A percentile compares a stretch with the other conserved stretches of the same genome.
Conservation (phyloP, 2,797 vertebrate genomes). For the Gymnothorax reevesii region DNA sequence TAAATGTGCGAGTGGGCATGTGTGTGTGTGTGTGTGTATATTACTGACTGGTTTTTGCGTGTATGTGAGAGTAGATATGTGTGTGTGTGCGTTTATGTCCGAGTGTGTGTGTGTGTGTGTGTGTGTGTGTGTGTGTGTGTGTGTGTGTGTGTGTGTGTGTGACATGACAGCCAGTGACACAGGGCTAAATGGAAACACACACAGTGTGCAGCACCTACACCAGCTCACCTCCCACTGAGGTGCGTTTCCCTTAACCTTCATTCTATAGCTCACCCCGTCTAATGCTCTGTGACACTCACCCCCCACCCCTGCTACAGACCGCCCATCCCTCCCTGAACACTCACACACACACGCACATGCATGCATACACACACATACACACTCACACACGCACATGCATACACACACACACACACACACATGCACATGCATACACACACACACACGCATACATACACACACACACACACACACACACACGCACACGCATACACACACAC, state of each 20-base stretch:
- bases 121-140: background rate
- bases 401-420: constrained; percentile 35
- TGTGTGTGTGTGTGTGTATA: background rate
- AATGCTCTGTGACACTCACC: constrained; percentile 67
- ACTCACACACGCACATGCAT: constrained; percentile 33
- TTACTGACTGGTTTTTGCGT: background rate
- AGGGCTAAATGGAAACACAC: constrained; percentile 17
- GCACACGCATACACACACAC: constrained; percentile 33
- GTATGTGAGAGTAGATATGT: background rate
- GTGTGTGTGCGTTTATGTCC: background rate
- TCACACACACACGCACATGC: constrained; percentile 28
- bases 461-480: constrained; percentile 35
- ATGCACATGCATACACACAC: constrained; percentile 30
- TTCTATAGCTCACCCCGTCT: constrained; percentile 53
- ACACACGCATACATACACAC: constrained; percentile 32
- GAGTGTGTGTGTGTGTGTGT: background rate
- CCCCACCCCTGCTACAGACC: constrained; percentile 47
- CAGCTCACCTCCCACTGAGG: constrained; percentile 23
- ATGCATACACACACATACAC: constrained; percentile 38
- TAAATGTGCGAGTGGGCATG: background rate
- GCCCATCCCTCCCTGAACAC: constrained; percentile 23
- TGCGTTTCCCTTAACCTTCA: constrained; percentile 62
- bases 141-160: background rate
- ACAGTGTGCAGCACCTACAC: background rate
- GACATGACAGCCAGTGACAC: constrained; percentile 1